Evolutionary conservation across 2,797 vertebrate species (phyloP).

Genomic region (Sebastiscus albofasciatus): DNA sequence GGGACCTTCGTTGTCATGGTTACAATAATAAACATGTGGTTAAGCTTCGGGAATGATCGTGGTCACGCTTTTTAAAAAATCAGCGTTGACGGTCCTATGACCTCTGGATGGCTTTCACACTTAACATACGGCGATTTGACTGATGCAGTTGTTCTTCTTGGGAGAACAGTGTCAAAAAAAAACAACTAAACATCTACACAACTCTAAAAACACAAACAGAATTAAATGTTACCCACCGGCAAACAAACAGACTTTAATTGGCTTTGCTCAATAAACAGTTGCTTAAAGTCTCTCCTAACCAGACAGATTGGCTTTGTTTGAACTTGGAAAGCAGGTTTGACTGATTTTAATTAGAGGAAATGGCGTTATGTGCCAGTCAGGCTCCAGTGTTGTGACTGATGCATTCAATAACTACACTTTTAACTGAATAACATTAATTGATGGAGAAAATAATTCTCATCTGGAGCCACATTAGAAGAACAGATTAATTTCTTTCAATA

Average conservation of each 20-base stretch:
- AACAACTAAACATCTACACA: background rate
- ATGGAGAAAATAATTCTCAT: background rate
- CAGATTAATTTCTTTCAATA: background rate
- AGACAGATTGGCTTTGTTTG: background rate
- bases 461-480: background rate
- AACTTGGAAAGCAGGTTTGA: background rate
- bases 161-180: background rate
- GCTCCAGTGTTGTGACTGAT: slow-evolving; percentile 3
- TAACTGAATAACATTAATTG: background rate
- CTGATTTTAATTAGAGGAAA: slow-evolving; percentile 15
- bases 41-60: background rate
- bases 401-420: background rate
- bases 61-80: background rate
- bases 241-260: background rate
- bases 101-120: background rate
- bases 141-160: background rate
- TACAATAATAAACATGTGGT: background rate
- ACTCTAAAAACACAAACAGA: background rate
- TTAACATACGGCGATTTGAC: background rate
- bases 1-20: background rate
- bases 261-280: background rate
- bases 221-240: background rate
- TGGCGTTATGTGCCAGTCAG: background rate
- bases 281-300: background rate
- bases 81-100: background rate